These are phyloP conservation scores for Meda fulgida DNA, from an alignment of 2,797 vertebrate species.

Conservation along the genomic window DNA sequence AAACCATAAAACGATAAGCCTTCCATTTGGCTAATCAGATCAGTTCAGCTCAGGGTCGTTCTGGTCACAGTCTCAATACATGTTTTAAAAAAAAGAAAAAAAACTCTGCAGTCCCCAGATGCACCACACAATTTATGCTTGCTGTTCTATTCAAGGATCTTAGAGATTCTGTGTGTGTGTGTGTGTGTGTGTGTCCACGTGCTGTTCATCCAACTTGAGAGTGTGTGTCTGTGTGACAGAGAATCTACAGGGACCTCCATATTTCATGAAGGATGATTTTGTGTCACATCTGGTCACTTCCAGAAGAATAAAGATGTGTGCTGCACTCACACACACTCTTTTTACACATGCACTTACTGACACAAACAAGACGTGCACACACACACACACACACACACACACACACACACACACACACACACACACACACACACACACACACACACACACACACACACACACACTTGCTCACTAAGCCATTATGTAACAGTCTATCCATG, in stretches of 20 bases:
- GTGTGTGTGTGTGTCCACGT: conserved; percentile 33
- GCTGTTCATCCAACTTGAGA: conserved; percentile 32
- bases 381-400: conserved; percentile 36
- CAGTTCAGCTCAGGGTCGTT: conserved; percentile 49
- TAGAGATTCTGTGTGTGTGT: conserved; percentile 9
- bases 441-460: too few species aligned
- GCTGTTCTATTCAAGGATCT: conserved; percentile 40
- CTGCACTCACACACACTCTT: conserved; percentile 5
- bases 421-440: too few species aligned
- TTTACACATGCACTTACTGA: background rate
- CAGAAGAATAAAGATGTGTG: conserved; percentile 60
- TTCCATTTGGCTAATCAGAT: conserved; percentile 58
- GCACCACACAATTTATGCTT: conserved; percentile 32
- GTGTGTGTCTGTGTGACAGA: conserved; percentile 27
- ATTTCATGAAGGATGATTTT: conserved; percentile 60
- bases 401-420: background rate
- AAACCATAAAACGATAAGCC: conserved; percentile 49
- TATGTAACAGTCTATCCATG: conserved; percentile 60
- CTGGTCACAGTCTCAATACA: conserved; percentile 47
- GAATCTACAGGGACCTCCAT: conserved; percentile 52
- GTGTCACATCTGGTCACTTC: conserved; percentile 64
- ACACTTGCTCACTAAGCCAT: conserved; percentile 38
- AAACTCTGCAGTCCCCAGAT: conserved; percentile 9
- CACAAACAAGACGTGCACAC: conserved; percentile 1
- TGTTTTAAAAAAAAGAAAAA: background rate